Percentiles rank a stretch among this genome's conserved stretches.
These are phyloP conservation scores for Benitochromis conjunctus DNA, from an alignment of 2,113 vertebrate species.

Conservation along the genomic window DNA sequence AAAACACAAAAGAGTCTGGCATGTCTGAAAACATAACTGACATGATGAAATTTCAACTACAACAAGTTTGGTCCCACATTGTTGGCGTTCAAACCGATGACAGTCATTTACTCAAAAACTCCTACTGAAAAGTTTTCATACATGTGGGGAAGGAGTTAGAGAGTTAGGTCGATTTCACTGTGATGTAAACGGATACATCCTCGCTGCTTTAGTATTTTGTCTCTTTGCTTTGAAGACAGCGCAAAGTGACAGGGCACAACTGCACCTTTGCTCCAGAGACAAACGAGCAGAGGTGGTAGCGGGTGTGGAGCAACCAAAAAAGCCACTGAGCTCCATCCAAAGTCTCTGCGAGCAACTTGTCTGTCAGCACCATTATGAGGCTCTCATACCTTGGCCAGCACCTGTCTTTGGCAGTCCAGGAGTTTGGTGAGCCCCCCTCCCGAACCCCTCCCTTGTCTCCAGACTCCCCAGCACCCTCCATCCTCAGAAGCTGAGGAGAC, in stretches of 20 bases:
- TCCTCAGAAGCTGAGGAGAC: conserved; percentile 5
- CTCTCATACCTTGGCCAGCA: conserved; percentile 62
- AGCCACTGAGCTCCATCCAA: conserved; percentile 24
- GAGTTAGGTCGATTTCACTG: not conserved
- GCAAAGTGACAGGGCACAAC: conserved; percentile 20
- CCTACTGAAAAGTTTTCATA: not conserved
- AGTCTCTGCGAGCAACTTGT: conserved; percentile 37
- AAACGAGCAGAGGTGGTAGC: conserved; percentile 27
- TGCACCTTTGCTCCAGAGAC: conserved; percentile 43
- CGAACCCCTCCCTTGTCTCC: not conserved
- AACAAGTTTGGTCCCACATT: not conserved
- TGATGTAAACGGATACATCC: conserved; percentile 9
- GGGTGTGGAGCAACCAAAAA: conserved; percentile 2
- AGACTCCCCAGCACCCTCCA: not conserved
- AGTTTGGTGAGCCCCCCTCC: not conserved
- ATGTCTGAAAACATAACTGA: not conserved
- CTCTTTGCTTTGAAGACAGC: conserved; percentile 24
- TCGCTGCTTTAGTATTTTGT: not conserved
- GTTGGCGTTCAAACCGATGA: not conserved
- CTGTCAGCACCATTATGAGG: conserved; percentile 57
- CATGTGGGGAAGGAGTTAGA: not conserved
- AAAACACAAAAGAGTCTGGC: not conserved
- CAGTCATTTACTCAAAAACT: not conserved
- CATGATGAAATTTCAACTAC: not conserved
- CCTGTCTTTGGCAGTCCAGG: conserved; percentile 55